Conservation (phyloP, 2,888 invertebrate species). For the Nowickia ferox region DNA sequence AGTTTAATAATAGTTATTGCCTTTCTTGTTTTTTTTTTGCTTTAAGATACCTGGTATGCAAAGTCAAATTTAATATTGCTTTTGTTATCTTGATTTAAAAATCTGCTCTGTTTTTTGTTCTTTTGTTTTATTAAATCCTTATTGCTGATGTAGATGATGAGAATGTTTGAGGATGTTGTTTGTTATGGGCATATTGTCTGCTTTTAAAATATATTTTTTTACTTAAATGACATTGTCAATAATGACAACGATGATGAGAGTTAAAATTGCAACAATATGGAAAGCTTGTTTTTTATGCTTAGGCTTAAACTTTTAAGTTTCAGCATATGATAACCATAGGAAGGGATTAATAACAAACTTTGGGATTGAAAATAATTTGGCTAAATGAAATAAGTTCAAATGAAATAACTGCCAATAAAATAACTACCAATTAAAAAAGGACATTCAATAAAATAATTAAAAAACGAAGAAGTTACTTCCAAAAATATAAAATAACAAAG, state of each 20-base stretch:
- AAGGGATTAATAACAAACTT: not conserved
- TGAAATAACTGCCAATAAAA: too few species aligned
- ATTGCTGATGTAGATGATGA: conserved; percentile 52
- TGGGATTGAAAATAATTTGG: too few species aligned
- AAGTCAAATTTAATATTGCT: conserved; percentile 66
- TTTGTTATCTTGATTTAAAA: conserved; percentile 66
- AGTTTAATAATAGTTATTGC: not conserved
- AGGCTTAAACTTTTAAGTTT: not conserved
- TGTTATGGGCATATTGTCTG: conserved; percentile 58
- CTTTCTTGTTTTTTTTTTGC: conserved; percentile 18
- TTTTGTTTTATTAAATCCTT: conserved; percentile 61
- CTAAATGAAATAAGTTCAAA: too few species aligned
- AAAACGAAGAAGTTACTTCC: too few species aligned
- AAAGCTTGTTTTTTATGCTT: conserved; percentile 11
- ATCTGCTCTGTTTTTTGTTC: conserved; percentile 67
- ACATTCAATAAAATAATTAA: too few species aligned
- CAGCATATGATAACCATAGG: not conserved
- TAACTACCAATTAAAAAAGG: too few species aligned
- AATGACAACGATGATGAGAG: conserved; percentile 61
- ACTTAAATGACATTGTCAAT: conserved; percentile 62
- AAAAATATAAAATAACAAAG: too few species aligned
- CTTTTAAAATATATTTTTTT: not conserved
- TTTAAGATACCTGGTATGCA: conserved; percentile 58
- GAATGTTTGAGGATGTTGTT: conserved; percentile 65
- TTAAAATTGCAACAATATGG: conserved; percentile 41